Evolutionary conservation across 2,797 vertebrate genomes (phyloP).

Genomic region (Rhinichthys osculus): DNA sequence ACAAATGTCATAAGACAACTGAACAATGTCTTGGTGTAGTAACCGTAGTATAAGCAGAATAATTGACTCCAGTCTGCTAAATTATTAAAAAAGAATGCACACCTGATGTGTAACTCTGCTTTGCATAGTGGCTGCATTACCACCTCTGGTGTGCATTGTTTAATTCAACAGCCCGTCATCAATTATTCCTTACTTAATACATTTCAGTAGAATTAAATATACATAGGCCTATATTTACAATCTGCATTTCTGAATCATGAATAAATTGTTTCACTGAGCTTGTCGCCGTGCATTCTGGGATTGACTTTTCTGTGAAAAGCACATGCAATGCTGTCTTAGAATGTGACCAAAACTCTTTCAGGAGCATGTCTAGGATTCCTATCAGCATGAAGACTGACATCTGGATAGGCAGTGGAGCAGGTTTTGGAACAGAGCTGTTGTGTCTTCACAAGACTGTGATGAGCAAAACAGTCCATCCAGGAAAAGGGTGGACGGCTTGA

Average conservation of each 20-base stretch:
- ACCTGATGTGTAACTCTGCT: background rate
- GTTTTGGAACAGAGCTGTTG: background rate
- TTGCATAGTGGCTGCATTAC: background rate
- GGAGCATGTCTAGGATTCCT: conserved; percentile 3
- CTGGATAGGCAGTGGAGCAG: background rate
- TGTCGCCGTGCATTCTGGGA: background rate
- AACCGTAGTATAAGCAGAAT: background rate
- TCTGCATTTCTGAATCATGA: background rate
- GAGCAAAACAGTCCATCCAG: background rate
- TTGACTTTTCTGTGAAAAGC: conserved; percentile 13
- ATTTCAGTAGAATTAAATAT: background rate
- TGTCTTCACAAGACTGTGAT: background rate
- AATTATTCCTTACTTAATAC: background rate
- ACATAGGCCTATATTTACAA: background rate
- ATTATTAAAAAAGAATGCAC: background rate
- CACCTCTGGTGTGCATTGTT: background rate
- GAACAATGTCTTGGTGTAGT: background rate
- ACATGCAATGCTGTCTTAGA: background rate
- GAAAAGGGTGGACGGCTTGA: background rate
- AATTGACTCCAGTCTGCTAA: background rate
- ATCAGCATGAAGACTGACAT: conserved; percentile 7
- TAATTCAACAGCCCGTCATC: background rate
- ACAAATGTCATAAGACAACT: background rate
- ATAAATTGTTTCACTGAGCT: background rate
- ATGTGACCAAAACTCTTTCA: conserved; percentile 13